Percentiles rank a stretch among this genome's conserved stretches.
These are phyloP conservation scores for Ariopsis seemanni DNA, from an alignment of 2,113 vertebrate genomes.

Conservation along the genomic window DNA sequence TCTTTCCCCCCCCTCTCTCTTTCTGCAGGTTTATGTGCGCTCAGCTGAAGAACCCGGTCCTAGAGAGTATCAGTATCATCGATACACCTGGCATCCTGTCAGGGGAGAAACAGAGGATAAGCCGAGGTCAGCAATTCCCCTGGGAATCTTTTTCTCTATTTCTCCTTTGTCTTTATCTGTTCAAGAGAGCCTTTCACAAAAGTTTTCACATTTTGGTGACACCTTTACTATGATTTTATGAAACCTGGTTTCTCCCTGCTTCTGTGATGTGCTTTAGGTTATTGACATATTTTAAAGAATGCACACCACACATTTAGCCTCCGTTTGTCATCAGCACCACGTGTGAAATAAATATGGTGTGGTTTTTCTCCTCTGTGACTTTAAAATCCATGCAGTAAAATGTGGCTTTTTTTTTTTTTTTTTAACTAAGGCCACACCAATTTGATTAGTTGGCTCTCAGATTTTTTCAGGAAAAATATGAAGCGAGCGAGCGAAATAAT, in stretches of 20 bases:
- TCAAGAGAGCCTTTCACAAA: not conserved
- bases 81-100: slow-evolving; percentile 89
- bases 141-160: slow-evolving; percentile 38
- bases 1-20: not conserved
- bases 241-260: not conserved
- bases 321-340: not conserved
- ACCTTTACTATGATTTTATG: not conserved
- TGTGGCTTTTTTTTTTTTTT: not conserved
- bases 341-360: no score
- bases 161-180: slow-evolving; percentile 33
- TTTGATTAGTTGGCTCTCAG: no score
- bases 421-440: no score
- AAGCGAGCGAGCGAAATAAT: no score
- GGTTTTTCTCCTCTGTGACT: not conserved
- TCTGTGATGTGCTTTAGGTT: not conserved
- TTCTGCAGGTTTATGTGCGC: slow-evolving; percentile 86
- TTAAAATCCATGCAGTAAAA: not conserved
- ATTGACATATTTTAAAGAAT: not conserved
- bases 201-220: no score
- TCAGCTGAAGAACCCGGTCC: slow-evolving; percentile 85
- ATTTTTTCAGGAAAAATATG: no score
- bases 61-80: slow-evolving; percentile 94
- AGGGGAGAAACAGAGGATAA: slow-evolving; percentile 81
- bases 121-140: slow-evolving; percentile 76
- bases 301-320: not conserved